Base-by-base conservation (phyloP, 2,888 invertebrate species). In the Stenichneumon culpator region DNA sequence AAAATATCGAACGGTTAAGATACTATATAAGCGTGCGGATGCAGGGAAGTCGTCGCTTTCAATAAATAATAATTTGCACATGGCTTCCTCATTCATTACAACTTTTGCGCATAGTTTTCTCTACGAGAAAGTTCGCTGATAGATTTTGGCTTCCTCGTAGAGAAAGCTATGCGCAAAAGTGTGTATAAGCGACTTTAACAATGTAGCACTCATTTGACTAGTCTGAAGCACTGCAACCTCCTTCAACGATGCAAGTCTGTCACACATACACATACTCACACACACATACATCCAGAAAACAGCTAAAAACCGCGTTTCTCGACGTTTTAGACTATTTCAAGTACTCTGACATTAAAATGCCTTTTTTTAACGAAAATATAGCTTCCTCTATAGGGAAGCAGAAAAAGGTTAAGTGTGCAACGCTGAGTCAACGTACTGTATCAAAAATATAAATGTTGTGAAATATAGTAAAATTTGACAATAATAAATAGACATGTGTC, bases 381-480 rank as follows among this genome's bases (percentile, higher is more conserved):
- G 39, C 11, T 39, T 39, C 39, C 39, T 39, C 39, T 39, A 11
- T 39, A 3, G 11, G 39, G 39, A 52, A 78, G 32, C 28, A 39
- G 36, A 47, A 52, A 22, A 14, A 52, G 39, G 44, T 60, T 36
- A 39, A 7, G 7, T 16, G n/a, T 16, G 28, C 63, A 54, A 54
- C 16, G 3, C 2, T 54, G 0, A 6, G 52, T 19, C 63, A n/a
- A 63, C 28, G 32, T 16, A 28, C 25, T 14, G 28, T 14, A 32
- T 16, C 28, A 28, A 63, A 16, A 63, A 16, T 32, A 16, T 2
- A 63, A 63, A 63, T 32, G 32, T 32, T n/a, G 4, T 16, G 4
- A 7, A 4, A n/a, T 16, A 32, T 1, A 14, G 28, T 32, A 60
- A 77, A 75, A 50, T 54, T 82, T 39, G 63, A 28, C 39, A 54